Conservation (phyloP, 2,888 invertebrate genomes). For the Abrostola tripartita region DNA sequence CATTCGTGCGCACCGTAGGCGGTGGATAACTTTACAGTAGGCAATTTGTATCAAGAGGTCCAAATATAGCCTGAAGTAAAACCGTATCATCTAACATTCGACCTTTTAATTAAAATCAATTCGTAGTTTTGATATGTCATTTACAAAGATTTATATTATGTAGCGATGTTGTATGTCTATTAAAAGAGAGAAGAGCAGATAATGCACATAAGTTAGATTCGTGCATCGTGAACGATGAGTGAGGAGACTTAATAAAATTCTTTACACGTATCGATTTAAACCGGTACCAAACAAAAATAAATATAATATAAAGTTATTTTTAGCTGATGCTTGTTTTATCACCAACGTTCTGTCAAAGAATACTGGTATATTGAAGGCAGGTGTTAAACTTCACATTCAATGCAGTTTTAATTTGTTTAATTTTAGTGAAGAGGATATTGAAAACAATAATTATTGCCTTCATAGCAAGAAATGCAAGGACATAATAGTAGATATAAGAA, state of each 20-base stretch:
- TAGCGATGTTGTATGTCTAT: no score
- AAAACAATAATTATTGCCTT: slow-evolving; percentile 2
- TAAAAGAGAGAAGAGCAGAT: no score
- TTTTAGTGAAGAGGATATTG: neutral
- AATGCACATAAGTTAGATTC: no score
- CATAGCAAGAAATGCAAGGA: neutral
- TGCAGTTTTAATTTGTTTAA: neutral
- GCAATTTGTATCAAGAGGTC: slow-evolving; percentile 21
- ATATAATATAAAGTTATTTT: slow-evolving; percentile 34
- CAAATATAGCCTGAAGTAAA: neutral
- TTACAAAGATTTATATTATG: no score
- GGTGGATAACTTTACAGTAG: slow-evolving; percentile 5
- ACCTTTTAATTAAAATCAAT: no score
- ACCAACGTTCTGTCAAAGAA: neutral
- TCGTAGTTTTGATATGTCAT: no score
- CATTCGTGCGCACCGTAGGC: slow-evolving; percentile 6
- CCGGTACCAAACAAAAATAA: slow-evolving; percentile 17
- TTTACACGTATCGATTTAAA: slow-evolving; percentile 8
- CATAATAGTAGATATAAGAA: slow-evolving; percentile 1
- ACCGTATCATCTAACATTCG: neutral
- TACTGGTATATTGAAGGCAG: slow-evolving; percentile 2
- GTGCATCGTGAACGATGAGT: neutral
- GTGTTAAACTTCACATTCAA: slow-evolving; percentile 1
- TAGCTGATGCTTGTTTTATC: slow-evolving; percentile 9
- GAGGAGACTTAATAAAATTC: neutral